Percentiles rank a stretch among this genome's conserved stretches.
Conservation (phyloP, 1,140 invertebrate genomes). For the Hormaphis cornu region DNA sequence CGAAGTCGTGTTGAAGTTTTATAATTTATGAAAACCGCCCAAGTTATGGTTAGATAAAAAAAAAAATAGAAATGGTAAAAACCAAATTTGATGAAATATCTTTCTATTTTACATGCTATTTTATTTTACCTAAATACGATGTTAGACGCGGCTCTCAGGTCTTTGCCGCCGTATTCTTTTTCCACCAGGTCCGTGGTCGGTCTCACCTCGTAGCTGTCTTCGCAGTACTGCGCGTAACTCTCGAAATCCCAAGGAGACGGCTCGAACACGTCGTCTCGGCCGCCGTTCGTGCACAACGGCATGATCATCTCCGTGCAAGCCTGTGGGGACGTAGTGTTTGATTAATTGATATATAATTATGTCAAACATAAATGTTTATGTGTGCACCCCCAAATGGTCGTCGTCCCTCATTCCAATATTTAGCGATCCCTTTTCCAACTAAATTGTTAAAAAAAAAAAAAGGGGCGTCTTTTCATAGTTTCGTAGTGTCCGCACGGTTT, state of each 20-base stretch:
- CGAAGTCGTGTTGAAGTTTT: background rate
- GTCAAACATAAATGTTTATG: no score
- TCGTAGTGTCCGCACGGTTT: no score
- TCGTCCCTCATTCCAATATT: no score
- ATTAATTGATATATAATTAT: no score
- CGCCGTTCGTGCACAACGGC: conserved; percentile 73
- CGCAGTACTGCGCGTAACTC: conserved; percentile 55
- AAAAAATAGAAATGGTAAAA: background rate
- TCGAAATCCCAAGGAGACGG: conserved; percentile 62
- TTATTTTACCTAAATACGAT: conserved; percentile 65
- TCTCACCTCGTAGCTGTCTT: conserved; percentile 56
- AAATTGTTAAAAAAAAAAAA: no score
- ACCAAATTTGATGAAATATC: background rate
- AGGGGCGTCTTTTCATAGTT: no score
- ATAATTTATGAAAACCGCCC: background rate
- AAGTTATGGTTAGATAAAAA: no score
- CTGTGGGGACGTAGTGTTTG: no score
- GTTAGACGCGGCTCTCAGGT: conserved; percentile 60
- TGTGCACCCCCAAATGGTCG: no score
- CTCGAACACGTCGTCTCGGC: conserved; percentile 71
- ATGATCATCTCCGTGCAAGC: conserved; percentile 93
- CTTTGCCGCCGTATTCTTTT: conserved; percentile 69
- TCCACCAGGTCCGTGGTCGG: conserved; percentile 59
- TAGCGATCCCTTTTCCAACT: no score
- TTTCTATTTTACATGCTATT: background rate